phyloP scores from a whole-genome alignment of 2,888 invertebrate genomes.

The Azorinus chamasolen region DNA sequence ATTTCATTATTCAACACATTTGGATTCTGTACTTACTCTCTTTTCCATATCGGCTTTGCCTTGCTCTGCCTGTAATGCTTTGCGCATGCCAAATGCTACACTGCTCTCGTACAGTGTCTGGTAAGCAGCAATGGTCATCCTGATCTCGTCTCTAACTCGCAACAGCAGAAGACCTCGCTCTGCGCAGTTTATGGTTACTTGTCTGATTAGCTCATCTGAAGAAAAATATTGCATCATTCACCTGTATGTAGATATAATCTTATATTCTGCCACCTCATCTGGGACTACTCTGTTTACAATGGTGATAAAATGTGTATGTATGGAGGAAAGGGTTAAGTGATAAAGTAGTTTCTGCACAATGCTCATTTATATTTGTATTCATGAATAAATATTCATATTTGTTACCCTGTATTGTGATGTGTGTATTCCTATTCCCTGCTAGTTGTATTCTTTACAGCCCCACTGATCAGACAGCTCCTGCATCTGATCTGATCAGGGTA shows the following conservation, averaged over 20 bases:
- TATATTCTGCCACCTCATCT: background rate
- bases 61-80: conserved; percentile 97
- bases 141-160: conserved; percentile 97
- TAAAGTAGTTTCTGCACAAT: no score
- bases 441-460: no score
- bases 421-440: no score
- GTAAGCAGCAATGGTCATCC: conserved; percentile 98
- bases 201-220: conserved; percentile 94
- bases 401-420: no score
- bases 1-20: no score
- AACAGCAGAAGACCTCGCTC: conserved; percentile 97
- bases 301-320: no score
- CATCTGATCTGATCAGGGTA: no score
- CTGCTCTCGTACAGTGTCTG: conserved; percentile 99
- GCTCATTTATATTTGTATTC: no score
- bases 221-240: conserved; percentile 3
- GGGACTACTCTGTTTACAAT: background rate
- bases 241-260: background rate
- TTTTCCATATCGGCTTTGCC: conserved; percentile 89
- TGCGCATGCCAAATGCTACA: conserved; percentile 98
- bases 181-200: conserved; percentile 98
- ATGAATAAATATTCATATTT: no score
- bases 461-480: no score
- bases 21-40: conserved; percentile 80
- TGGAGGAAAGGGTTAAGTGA: no score